Percentiles rank a stretch among this genome's conserved stretches.
These are phyloP conservation scores for Rosalia funebris DNA, from an alignment of 2,888 invertebrate species.

Conservation along the genomic window DNA sequence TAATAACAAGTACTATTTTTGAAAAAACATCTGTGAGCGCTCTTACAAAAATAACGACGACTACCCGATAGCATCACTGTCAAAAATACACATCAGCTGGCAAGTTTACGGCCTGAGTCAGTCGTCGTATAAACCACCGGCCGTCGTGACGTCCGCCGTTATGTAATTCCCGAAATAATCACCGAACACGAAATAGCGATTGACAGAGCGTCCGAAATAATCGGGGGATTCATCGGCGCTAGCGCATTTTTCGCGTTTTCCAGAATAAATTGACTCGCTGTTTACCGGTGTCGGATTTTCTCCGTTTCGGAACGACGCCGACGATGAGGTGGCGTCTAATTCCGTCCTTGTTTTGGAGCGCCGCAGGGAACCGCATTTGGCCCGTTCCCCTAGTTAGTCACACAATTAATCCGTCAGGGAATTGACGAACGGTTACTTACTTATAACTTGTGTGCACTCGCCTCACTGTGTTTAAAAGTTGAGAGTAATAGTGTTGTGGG, in stretches of 20 bases:
- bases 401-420: no score
- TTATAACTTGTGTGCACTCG: no score
- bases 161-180: slow-evolving; percentile 39
- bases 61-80: slow-evolving; percentile 55
- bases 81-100: slow-evolving; percentile 59
- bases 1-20: slow-evolving; percentile 48
- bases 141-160: slow-evolving; percentile 35
- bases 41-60: slow-evolving; percentile 57
- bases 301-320: not conserved
- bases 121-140: slow-evolving; percentile 50
- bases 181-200: slow-evolving; percentile 23
- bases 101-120: slow-evolving; percentile 53
- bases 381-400: no score
- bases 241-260: slow-evolving; percentile 23
- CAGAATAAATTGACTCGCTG: slow-evolving; percentile 6
- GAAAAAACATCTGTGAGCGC: slow-evolving; percentile 58
- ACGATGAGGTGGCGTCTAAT: not conserved
- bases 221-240: slow-evolving; percentile 28
- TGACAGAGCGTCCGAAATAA: slow-evolving; percentile 27
- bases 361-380: not conserved
- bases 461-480: no score
- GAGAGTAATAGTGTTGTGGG: no score
- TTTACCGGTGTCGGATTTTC: not conserved
- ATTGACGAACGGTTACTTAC: no score
- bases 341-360: not conserved